A percentile compares a stretch with the other conserved stretches of the same genome.
phyloP scores from a whole-genome alignment of 2,113 vertebrate genomes.

The Semicossyphus pulcher region DNA sequence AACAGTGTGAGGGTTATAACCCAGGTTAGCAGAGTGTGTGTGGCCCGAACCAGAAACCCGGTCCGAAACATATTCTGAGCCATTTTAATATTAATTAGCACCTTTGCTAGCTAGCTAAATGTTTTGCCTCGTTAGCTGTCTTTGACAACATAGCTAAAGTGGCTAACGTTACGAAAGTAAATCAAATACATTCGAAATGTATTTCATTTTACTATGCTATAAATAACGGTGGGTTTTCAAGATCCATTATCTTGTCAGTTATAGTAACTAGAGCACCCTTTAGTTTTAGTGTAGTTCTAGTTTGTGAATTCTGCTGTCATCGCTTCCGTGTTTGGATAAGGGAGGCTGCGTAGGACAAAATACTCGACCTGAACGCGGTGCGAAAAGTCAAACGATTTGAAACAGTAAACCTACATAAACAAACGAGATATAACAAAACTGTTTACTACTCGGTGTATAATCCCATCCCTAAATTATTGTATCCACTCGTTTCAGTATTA shows the following conservation, averaged over 20 bases:
- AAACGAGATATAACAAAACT: too few relatives aligned
- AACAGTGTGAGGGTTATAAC: constrained; percentile 85
- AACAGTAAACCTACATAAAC: too few relatives aligned
- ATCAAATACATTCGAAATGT: not conserved
- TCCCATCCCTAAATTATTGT: too few relatives aligned
- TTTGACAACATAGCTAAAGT: not conserved
- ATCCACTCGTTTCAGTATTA: too few relatives aligned
- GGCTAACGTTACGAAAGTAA: not conserved
- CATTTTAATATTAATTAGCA: constrained; percentile 53
- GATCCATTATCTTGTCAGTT: not conserved
- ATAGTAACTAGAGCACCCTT: not conserved
- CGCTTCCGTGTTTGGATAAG: constrained; percentile 66
- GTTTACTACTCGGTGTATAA: too few relatives aligned
- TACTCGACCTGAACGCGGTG: not conserved
- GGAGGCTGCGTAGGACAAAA: constrained; percentile 23
- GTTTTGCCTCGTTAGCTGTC: not conserved
- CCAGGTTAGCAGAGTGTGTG: constrained; percentile 87
- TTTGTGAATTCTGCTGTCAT: accelerated
- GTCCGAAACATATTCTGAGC: constrained; percentile 76
- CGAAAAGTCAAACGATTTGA: not conserved
- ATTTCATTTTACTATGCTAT: not conserved
- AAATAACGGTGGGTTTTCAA: too few relatives aligned
- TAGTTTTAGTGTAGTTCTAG: not conserved
- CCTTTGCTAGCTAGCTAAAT: constrained; percentile 16
- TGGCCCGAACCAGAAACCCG: constrained; percentile 84